Percentiles rank a stretch among this genome's conserved stretches.
These are phyloP conservation scores for Megathymus violae DNA, from an alignment of 1,140 invertebrate genomes.

Conservation along the genomic window DNA sequence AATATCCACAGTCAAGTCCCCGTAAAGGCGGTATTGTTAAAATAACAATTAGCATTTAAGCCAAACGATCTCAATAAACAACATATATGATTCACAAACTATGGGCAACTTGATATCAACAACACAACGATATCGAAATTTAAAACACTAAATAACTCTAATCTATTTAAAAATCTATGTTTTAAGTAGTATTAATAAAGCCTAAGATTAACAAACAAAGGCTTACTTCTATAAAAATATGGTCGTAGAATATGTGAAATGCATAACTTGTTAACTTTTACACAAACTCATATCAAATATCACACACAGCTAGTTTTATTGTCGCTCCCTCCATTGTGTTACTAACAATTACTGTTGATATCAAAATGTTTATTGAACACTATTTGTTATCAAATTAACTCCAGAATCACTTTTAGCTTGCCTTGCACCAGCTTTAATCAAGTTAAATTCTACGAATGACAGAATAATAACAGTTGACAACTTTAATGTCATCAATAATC, in stretches of 20 bases:
- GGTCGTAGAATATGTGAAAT: constrained; percentile 34
- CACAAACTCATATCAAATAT: constrained; percentile 37
- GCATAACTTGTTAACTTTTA: constrained; percentile 39
- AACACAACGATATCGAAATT: no score
- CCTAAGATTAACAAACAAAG: constrained; percentile 22
- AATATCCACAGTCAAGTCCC: no score
- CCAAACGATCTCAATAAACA: no score
- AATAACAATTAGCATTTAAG: no score
- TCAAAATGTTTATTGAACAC: constrained; percentile 18
- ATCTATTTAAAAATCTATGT: background rate
- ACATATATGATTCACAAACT: no score
- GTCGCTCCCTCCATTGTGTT: no score
- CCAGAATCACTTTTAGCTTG: constrained; percentile 42
- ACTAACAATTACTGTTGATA: no score
- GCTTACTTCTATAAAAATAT: constrained; percentile 33
- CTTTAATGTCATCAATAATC: background rate
- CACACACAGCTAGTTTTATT: constrained; percentile 41
- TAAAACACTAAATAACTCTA: no score
- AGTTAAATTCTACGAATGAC: constrained; percentile 13
- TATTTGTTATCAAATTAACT: constrained; percentile 44
- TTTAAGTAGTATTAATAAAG: background rate
- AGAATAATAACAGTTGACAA: no score
- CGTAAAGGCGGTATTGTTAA: no score
- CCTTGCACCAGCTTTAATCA: constrained; percentile 8
- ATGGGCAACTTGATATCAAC: no score